Conservation (phyloP, 2,888 invertebrate genomes). For the Stramonita haemastoma region DNA sequence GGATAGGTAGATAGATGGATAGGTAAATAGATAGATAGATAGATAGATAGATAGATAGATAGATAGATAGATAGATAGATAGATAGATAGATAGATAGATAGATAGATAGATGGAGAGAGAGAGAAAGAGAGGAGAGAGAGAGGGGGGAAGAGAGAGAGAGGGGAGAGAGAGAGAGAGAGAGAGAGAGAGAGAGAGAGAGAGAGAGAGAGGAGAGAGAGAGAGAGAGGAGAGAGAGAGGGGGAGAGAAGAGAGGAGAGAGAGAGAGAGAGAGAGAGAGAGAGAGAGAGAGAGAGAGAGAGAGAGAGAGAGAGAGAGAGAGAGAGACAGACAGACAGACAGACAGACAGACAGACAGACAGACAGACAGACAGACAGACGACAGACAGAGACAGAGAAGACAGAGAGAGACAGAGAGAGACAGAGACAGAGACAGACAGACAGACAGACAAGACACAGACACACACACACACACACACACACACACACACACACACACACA, state of each 20-base stretch:
- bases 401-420: background rate
- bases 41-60: no score
- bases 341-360: conserved; percentile 8
- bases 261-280: conserved; percentile 16
- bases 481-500: no score
- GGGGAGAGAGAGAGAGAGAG: conserved; percentile 27
- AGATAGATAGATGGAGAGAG: no score
- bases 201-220: background rate
- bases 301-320: background rate
- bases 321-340: background rate
- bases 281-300: background rate
- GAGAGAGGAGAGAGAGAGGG: background rate
- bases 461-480: background rate
- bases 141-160: conserved; percentile 7
- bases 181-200: conserved; percentile 16
- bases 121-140: background rate
- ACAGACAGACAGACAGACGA: background rate
- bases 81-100: no score
- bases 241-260: background rate
- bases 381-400: background rate
- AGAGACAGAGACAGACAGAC: background rate
- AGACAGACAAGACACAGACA: background rate
- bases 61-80: no score
- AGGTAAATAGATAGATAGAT: no score
- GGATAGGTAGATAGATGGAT: no score